phyloP scores from a whole-genome alignment of 2,797 vertebrate species.

The Selene dorsalis region DNA sequence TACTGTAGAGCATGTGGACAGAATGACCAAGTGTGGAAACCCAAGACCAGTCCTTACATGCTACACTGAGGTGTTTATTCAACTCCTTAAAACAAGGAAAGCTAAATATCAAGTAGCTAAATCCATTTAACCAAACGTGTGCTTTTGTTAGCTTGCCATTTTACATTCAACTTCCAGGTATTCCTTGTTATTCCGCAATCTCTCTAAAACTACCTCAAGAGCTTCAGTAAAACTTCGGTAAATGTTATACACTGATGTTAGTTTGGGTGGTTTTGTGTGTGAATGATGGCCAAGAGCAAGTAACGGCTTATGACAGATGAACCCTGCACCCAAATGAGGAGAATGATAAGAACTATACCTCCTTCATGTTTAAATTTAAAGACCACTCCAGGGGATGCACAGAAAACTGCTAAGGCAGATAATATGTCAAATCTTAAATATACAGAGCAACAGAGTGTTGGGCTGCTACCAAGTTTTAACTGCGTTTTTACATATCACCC shows the following conservation, averaged over 20 bases:
- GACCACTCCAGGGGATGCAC: constrained; percentile 45
- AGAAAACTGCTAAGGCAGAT: constrained; percentile 56
- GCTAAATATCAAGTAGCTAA: constrained; percentile 8
- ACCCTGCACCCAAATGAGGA: constrained; percentile 48
- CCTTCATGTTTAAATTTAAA: constrained; percentile 52
- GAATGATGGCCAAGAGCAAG: constrained; percentile 44
- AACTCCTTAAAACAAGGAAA: neutral
- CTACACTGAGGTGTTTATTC: neutral
- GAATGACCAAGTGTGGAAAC: constrained; percentile 32
- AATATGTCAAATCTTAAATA: constrained; percentile 35
- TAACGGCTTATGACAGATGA: constrained; percentile 45
- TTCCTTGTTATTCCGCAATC: neutral
- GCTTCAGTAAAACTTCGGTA: constrained; percentile 35
- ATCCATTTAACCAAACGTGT: neutral
- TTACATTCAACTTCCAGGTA: neutral
- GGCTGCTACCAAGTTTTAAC: constrained; percentile 20
- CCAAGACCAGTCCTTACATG: neutral
- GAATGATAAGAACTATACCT: constrained; percentile 51
- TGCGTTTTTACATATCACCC: constrained; percentile 27
- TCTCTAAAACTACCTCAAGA: neutral
- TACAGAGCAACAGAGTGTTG: constrained; percentile 31
- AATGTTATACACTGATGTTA: neutral
- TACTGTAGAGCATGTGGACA: constrained; percentile 8
- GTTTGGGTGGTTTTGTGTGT: constrained; percentile 20
- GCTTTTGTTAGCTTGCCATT: constrained; percentile 5